Percentiles rank a stretch among this genome's conserved stretches.
These are phyloP conservation scores for Helicolenus hilgendorfi DNA, from an alignment of 2,797 vertebrate species.

Conservation along the genomic window DNA sequence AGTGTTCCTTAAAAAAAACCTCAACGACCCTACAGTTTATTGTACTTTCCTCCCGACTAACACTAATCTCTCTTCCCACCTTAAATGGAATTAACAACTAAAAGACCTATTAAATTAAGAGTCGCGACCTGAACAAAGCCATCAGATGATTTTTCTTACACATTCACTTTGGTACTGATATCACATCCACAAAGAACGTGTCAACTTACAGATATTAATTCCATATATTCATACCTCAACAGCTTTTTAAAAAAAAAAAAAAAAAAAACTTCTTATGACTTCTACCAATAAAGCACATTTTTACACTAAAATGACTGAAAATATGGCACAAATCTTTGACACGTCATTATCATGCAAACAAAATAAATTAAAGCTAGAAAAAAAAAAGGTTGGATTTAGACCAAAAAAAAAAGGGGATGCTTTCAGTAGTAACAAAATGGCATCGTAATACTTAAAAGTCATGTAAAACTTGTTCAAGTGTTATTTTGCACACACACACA, in stretches of 20 bases:
- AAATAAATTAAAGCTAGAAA: conserved; percentile 88
- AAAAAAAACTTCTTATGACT: conserved; percentile 50
- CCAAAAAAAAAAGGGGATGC: conserved; percentile 78
- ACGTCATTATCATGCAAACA: conserved; percentile 89
- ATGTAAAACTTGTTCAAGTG: conserved; percentile 96
- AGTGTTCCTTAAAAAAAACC: conserved; percentile 61
- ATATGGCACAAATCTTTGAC: conserved; percentile 90
- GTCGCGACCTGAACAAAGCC: conserved; percentile 26
- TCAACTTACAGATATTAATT: conserved; percentile 59
- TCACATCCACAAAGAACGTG: conserved; percentile 76
- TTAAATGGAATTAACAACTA: conserved; percentile 46
- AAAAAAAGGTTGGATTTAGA: conserved; percentile 82
- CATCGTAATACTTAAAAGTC: conserved; percentile 91
- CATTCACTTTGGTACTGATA: conserved; percentile 87
- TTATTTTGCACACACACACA: conserved; percentile 86
- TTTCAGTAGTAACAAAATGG: conserved; percentile 96
- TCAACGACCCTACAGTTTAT: conserved; percentile 24
- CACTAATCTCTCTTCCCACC: background rate
- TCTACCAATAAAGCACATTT: conserved; percentile 81
- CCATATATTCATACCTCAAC: conserved; percentile 57
- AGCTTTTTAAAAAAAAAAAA: conserved; percentile 17
- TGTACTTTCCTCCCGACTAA: conserved; percentile 6
- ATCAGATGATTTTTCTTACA: conserved; percentile 50
- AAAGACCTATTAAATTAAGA: conserved; percentile 40
- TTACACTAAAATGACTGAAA: conserved; percentile 85